Base-by-base conservation (phyloP, 1,140 invertebrate genomes). In the Brachionus koreanus region DNA sequence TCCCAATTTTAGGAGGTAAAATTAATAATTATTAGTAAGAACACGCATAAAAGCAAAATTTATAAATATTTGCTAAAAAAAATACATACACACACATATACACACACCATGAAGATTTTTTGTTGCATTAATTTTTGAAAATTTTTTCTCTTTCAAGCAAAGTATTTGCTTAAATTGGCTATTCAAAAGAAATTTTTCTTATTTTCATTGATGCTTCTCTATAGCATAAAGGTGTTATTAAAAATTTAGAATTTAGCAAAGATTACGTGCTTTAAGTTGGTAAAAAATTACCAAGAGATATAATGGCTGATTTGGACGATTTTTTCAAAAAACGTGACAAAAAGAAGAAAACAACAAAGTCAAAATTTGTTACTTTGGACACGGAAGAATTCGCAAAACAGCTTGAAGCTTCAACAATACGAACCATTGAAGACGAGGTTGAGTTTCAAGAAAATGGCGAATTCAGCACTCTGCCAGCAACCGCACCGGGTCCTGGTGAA, bases 301-400 rank as follows among this genome's bases (percentile, higher is more conserved):
- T 23, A 57, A 79, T 79, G 76, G 49, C 76, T 61, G 61, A 65
- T 65, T 65, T 79, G 49, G 76, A 79, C 76, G 76, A 79, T 65
- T 79, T 79, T 79, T 79, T 79, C 57, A 79, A 79, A 79, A 79
- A 79, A 65, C 49, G 76, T 19, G 76, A 79, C 29, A 79, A 79
- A 65, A 79, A 79, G 23, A 79, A 63, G 49, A 79, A 79, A 25
- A 79, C 49, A 10, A 10, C 76, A 13, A 79, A 79, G 39, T 37
- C 49, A 35, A 79, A 79, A 65, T 79, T 79, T 65, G 29, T 43
- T 35, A 43, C 76, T 65, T 65, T 79, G 49, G 61, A 65, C 39
- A 57, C 76, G 1, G 76, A 79, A 57, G 76, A 79, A 29, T 65
- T 79, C 9, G 76, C 76, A 46, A 79, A 65, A 43, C 76, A 79